phyloP scores from a whole-genome alignment of 2,113 vertebrate genomes.

The Engystomops pustulosus region DNA sequence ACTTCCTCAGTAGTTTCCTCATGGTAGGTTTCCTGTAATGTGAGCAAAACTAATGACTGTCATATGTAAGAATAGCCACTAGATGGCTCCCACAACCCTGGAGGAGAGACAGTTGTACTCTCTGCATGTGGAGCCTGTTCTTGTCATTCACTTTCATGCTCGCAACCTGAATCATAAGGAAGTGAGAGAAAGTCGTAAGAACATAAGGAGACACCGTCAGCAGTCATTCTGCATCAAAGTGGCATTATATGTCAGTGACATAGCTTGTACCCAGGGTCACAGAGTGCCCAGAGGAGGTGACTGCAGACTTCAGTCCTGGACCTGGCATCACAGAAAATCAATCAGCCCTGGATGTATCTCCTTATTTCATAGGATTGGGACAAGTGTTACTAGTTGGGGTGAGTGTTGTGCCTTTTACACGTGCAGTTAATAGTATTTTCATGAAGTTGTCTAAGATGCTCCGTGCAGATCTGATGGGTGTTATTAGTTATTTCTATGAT shows the following conservation, averaged over 20 bases:
- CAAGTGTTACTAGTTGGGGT: conserved; percentile 29
- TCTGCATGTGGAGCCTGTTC: conserved; percentile 49
- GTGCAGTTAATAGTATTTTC: neutral
- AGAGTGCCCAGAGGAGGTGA: conserved; percentile 2
- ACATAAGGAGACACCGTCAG: neutral
- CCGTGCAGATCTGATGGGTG: neutral
- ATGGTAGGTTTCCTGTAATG: too few species aligned
- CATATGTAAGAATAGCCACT: neutral
- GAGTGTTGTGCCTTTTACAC: neutral
- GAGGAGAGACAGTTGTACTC: neutral
- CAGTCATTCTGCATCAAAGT: neutral
- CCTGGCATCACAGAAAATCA: conserved; percentile 1
- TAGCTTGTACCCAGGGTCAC: neutral
- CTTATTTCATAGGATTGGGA: conserved; percentile 23
- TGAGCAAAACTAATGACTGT: neutral
- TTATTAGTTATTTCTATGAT: neutral
- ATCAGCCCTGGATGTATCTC: conserved; percentile 51
- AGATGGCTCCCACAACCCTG: conserved; percentile 25
- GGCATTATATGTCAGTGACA: conserved; percentile 34
- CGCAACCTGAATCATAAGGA: conserved; percentile 53
- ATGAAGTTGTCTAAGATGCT: neutral
- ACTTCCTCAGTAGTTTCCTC: too few species aligned
- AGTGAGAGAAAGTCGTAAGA: conserved; percentile 50
- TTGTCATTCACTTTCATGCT: conserved; percentile 56
- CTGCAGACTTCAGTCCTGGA: conserved; percentile 25